Evolutionary conservation across 1,140 invertebrate genomes (phyloP).

Genomic region (Orussus abietinus): DNA sequence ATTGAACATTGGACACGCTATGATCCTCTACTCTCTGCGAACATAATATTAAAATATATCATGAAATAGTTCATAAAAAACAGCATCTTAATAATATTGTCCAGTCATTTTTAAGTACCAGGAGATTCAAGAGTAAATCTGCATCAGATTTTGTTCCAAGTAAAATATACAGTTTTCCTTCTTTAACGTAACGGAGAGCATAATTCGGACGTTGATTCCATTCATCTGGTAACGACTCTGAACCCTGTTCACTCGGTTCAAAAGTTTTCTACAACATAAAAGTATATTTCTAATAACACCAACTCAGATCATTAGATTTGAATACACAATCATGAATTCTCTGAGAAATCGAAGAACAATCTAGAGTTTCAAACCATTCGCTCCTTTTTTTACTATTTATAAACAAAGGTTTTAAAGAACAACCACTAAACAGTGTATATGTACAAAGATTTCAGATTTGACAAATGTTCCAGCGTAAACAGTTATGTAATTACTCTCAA

Average conservation of each 20-base stretch:
- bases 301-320: too few relatives aligned
- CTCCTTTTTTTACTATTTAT: too few relatives aligned
- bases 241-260: conserved; percentile 58
- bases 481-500: too few relatives aligned
- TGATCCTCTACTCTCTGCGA: conserved; percentile 49
- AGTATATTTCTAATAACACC: too few relatives aligned
- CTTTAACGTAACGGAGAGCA: conserved; percentile 62
- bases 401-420: too few relatives aligned
- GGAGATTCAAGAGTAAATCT: conserved; percentile 62
- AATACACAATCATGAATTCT: not conserved
- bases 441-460: too few relatives aligned
- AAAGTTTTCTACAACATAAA: conserved; percentile 56
- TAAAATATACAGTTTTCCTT: conserved; percentile 64
- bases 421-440: too few relatives aligned
- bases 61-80: conserved; percentile 6
- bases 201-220: conserved; percentile 66
- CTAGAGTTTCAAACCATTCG: too few relatives aligned
- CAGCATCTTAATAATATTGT: not conserved
- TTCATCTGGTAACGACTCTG: conserved; percentile 64
- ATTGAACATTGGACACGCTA: conserved; percentile 40
- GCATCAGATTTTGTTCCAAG: conserved; percentile 62
- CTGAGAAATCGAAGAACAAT: too few relatives aligned
- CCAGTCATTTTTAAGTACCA: conserved; percentile 49
- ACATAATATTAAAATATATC: conserved; percentile 6
- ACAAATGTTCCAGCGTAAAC: too few relatives aligned